Base-by-base conservation (phyloP, 2,113 vertebrate genomes). In the Notothenia coriiceps region DNA sequence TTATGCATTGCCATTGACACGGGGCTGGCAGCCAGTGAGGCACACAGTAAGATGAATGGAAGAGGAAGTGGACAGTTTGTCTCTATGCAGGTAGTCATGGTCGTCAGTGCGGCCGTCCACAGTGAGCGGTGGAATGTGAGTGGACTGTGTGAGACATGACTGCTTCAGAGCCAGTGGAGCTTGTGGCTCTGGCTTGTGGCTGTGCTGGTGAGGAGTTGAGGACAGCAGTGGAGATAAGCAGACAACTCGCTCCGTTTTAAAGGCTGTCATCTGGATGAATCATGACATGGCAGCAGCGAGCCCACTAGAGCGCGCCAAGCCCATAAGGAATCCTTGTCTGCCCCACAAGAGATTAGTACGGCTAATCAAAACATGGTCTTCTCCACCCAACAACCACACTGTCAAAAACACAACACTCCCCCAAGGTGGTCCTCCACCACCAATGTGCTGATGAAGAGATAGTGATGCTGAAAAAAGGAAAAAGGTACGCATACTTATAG, bases 81-180 rank as follows among this genome's bases (percentile, higher is more conserved):
- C 84, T 93, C 68, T 79, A 15, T 80, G 86, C 87, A 91, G 93
- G 91, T 91, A 91, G 82, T 72, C 68, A 15, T 81, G 79, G 85
- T 81, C 78, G 77, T 72, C 60, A 17, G 86, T 44, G 22, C 72
- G 43, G 87, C 82, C 73, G 22, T 94, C 93, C 80, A 83, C 93
- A 93, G 87, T 29, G 73, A 77, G 82, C 20, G 73, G 89, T 88
- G 95, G 94, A 94, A 95, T 94, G 90, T 94, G 63, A 86, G 85
- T 84, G 70, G 55, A 73, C 86, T 25, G 88, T 94, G 93, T 89
- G 88, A 95, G 92, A 89, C 91, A 47, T 86, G 80, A 90, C 86
- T 74, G 4, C 86, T 84, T 75, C 85, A 74, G 85, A 83, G 75
- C 74, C 64, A 50, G 65, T 68, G 72, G 74, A 80, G 68, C 72